These are phyloP conservation scores for Staurois parvus DNA, from an alignment of 2,797 vertebrate species.

Conservation along the genomic window DNA sequence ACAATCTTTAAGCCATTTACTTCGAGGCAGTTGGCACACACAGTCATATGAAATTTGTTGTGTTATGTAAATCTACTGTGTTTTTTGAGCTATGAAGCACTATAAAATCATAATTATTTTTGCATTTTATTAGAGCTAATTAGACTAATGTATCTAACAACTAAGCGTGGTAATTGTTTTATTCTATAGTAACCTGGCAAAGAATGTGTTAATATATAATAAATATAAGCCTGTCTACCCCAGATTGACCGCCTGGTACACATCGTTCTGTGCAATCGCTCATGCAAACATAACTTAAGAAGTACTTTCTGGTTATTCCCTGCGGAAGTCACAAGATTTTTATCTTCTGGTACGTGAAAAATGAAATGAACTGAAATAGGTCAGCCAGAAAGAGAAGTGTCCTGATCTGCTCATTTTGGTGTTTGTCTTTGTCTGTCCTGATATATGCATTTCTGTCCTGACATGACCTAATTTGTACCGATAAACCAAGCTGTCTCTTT, in stretches of 20 bases:
- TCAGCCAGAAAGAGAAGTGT: constrained; percentile 56
- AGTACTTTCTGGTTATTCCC: constrained; percentile 60
- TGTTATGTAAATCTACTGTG: too few species aligned
- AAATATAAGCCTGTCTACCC: constrained; percentile 8
- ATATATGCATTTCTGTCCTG: constrained; percentile 36
- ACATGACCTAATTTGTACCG: constrained; percentile 37
- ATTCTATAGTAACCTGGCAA: background rate
- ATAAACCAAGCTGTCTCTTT: constrained; percentile 6
- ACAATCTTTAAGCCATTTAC: too few species aligned
- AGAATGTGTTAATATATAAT: constrained; percentile 39
- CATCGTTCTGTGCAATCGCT: constrained; percentile 24
- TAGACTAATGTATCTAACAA: background rate
- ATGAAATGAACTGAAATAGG: constrained; percentile 60
- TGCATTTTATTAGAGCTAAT: too few species aligned
- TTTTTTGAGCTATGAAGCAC: too few species aligned
- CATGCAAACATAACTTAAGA: constrained; percentile 57
- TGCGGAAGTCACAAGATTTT: constrained; percentile 56
- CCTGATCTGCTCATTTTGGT: constrained; percentile 27
- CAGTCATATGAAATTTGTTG: too few species aligned
- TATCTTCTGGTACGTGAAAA: constrained; percentile 56
- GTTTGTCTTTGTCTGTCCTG: constrained; percentile 34
- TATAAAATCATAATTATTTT: too few species aligned
- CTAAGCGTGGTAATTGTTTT: background rate
- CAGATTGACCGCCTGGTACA: constrained; percentile 15
- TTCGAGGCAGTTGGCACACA: too few species aligned